Evolutionary conservation across 2,888 invertebrate genomes (phyloP).

Genomic region (Isotomurus palustris): DNA sequence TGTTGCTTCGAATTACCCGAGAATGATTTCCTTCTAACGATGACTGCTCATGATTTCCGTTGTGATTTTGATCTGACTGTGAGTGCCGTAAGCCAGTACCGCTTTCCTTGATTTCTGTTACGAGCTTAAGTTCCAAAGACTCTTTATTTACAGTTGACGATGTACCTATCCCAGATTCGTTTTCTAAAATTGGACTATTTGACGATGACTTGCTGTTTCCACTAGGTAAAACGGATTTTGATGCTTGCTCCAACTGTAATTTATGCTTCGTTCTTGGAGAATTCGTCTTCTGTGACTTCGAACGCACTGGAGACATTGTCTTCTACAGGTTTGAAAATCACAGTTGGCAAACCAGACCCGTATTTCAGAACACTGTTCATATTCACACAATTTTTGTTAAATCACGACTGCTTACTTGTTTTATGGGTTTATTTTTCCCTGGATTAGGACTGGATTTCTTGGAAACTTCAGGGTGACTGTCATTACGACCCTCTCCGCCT

Average conservation of each 20-base stretch:
- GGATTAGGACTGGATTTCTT: constrained; percentile 61
- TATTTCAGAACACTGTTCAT: no score
- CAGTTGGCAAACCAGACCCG: no score
- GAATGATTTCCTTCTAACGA: constrained; percentile 8
- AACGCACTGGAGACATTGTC: constrained; percentile 35
- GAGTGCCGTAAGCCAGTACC: background rate
- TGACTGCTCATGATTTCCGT: constrained; percentile 7
- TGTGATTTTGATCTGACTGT: background rate
- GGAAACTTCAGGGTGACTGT: constrained; percentile 51
- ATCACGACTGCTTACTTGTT: constrained; percentile 30
- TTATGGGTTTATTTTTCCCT: constrained; percentile 32
- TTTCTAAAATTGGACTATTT: constrained; percentile 42
- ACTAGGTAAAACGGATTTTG: background rate
- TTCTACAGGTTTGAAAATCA: constrained; percentile 28
- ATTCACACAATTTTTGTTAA: no score
- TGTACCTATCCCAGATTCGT: constrained; percentile 39
- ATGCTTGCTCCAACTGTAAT: constrained; percentile 26
- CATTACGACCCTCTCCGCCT: constrained; percentile 49
- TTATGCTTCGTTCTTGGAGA: constrained; percentile 41
- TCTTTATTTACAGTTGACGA: constrained; percentile 61
- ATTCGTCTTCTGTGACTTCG: constrained; percentile 37
- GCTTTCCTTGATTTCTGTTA: constrained; percentile 77
- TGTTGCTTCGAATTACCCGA: background rate
- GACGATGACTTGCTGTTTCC: constrained; percentile 35
- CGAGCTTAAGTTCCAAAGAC: constrained; percentile 72